phyloP scores from a whole-genome alignment of 2,888 invertebrate species.

The Epiblema foenella region DNA sequence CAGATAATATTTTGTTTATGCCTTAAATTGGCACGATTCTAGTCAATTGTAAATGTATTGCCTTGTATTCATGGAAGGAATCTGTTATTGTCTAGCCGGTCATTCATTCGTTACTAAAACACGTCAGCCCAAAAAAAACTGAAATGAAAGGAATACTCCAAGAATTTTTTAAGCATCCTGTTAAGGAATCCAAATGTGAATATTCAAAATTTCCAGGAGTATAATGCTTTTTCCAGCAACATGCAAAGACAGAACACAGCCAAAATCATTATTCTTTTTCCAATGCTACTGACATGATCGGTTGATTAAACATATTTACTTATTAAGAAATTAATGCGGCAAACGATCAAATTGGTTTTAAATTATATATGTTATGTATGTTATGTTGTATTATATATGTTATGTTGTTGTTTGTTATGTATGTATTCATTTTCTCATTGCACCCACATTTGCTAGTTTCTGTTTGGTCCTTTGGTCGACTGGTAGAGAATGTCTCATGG shows the following conservation, averaged over 20 bases:
- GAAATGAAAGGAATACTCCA: neutral
- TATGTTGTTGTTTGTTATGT: no score
- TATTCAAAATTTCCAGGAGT: no score
- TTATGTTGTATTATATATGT: no score
- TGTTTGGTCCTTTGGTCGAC: no score
- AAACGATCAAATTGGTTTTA: no score
- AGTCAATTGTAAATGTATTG: neutral
- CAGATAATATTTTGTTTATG: conserved; percentile 7
- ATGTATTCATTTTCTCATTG: no score
- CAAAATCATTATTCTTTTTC: neutral
- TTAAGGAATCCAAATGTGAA: neutral
- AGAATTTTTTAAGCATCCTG: neutral
- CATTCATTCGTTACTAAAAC: neutral
- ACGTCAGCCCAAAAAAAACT: neutral
- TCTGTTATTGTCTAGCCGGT: neutral
- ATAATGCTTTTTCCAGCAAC: neutral
- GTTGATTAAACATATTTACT: neutral
- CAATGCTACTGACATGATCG: neutral
- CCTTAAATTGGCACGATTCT: neutral
- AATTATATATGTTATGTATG: no score
- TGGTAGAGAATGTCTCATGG: no score
- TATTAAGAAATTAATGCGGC: no score
- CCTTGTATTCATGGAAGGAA: neutral
- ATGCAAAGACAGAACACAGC: neutral
- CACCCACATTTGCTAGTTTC: no score